Conservation (phyloP, 2,888 invertebrate genomes). For the Sinohyriopsis cumingii region DNA sequence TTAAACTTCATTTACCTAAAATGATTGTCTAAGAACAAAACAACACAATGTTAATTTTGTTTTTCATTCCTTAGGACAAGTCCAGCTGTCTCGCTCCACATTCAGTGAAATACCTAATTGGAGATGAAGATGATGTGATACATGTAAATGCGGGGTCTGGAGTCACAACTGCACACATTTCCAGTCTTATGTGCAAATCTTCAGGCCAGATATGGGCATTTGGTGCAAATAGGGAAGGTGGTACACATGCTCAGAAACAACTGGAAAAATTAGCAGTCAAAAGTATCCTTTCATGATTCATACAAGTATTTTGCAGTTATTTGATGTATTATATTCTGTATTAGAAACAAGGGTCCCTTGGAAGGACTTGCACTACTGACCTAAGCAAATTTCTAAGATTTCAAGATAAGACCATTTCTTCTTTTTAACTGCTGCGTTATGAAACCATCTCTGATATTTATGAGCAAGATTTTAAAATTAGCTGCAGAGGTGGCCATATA, state of each 20-base stretch:
- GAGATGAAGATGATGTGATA: constrained; percentile 67
- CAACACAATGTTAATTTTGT: neutral
- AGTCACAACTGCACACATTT: constrained; percentile 64
- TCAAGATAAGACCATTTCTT: too few species aligned
- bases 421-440: too few species aligned
- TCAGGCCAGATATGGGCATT: constrained; percentile 59
- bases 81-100: constrained; percentile 68
- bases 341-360: too few species aligned
- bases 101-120: constrained; percentile 61
- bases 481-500: too few species aligned
- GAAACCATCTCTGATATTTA: too few species aligned
- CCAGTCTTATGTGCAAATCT: constrained; percentile 57
- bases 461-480: too few species aligned
- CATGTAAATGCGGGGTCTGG: constrained; percentile 67
- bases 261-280: constrained; percentile 62
- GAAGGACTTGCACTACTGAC: too few species aligned
- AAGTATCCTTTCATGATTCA: constrained; percentile 54
- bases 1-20: too few species aligned
- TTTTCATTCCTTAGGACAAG: constrained; percentile 62
- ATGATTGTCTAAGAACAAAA: too few species aligned
- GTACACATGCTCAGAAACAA: constrained; percentile 44
- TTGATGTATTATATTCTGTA: too few species aligned
- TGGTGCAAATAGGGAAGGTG: constrained; percentile 39
- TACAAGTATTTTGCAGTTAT: neutral
- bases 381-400: too few species aligned